These are phyloP conservation scores for Acleris literana DNA, from an alignment of 2,888 invertebrate genomes.

Conservation along the genomic window DNA sequence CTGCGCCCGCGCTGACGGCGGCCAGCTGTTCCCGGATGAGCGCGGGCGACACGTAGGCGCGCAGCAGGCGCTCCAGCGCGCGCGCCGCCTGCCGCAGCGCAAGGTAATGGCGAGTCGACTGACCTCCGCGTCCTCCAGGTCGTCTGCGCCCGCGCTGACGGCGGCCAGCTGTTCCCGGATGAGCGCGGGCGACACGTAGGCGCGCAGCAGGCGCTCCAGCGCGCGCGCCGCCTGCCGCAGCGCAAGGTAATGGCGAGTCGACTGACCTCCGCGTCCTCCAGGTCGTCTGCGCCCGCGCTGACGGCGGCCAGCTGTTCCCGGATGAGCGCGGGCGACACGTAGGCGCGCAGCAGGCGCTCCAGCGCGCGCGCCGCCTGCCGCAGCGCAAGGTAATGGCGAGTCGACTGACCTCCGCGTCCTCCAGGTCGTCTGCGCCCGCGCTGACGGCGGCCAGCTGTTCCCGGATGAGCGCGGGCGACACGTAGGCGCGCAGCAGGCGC, in stretches of 20 bases:
- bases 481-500: constrained; percentile 84
- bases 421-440: not conserved
- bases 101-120: no score
- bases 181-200: constrained; percentile 88
- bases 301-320: constrained; percentile 15
- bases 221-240: constrained; percentile 9
- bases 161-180: constrained; percentile 14
- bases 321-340: constrained; percentile 87
- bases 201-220: constrained; percentile 59
- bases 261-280: no score
- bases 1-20: no score
- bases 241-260: no score
- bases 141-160: no score
- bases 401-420: constrained; percentile 1
- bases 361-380: constrained; percentile 11
- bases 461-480: constrained; percentile 44
- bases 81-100: constrained; percentile 4
- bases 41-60: constrained; percentile 90
- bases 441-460: constrained; percentile 33
- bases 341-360: constrained; percentile 70
- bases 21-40: constrained; percentile 50
- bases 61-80: constrained; percentile 38
- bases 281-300: no score
- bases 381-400: not conserved
- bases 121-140: no score